Conservation (phyloP, 2,888 invertebrate species). For the Phorcus lineatus region DNA sequence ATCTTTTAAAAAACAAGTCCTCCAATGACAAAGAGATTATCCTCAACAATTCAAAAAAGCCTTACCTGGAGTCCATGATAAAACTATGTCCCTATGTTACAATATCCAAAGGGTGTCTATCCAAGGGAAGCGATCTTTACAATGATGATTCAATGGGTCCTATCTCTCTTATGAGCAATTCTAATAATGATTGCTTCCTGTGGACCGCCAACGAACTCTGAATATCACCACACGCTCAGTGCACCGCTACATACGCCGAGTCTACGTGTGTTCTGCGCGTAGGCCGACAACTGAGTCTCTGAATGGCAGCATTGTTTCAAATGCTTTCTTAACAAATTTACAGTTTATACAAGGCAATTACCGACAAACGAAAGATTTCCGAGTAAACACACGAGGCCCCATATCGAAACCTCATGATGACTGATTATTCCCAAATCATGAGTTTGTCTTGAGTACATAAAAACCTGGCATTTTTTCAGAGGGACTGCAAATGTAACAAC, state of each 20-base stretch:
- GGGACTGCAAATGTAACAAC: too few relatives aligned
- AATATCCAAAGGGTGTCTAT: not conserved
- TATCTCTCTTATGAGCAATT: not conserved
- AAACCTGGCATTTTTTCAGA: not conserved
- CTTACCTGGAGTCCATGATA: too few relatives aligned
- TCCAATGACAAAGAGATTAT: too few relatives aligned
- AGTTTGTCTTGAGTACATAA: not conserved
- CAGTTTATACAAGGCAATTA: slow-evolving; percentile 5
- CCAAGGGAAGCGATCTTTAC: not conserved
- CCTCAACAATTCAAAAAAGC: too few relatives aligned
- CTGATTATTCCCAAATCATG: not conserved
- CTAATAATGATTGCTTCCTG: not conserved
- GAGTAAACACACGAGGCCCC: not conserved
- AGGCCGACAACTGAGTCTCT: not conserved
- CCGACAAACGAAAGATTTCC: slow-evolving; percentile 1
- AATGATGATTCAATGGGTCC: not conserved
- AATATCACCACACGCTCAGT: not conserved
- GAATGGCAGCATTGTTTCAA: not conserved
- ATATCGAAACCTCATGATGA: not conserved
- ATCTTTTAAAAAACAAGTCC: too few relatives aligned
- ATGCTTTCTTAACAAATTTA: not conserved
- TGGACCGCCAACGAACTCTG: not conserved
- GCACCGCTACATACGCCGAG: too few relatives aligned
- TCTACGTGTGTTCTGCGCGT: not conserved
- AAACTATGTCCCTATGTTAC: not conserved